phyloP scores from a whole-genome alignment of 2,113 vertebrate species.

The Ranitomeya imitator region DNA sequence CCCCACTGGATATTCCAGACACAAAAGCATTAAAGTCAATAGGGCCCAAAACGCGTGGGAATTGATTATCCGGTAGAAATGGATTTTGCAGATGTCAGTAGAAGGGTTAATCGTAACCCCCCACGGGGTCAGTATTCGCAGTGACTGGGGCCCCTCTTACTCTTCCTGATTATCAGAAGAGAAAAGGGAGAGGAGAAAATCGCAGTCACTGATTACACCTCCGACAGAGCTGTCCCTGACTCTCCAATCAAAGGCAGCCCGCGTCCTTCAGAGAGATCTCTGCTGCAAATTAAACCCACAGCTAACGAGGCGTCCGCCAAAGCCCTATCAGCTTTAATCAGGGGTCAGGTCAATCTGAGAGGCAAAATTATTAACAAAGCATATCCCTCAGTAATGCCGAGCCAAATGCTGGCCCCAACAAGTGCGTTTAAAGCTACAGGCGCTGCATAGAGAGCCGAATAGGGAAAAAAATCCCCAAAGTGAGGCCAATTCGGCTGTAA shows the following conservation, averaged over 20 bases:
- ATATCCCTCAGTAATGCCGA: neutral
- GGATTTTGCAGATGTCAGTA: neutral
- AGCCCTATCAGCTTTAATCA: constrained; percentile 55
- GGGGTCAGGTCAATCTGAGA: constrained; percentile 55
- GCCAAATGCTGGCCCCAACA: neutral
- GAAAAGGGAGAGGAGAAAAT: constrained; percentile 17
- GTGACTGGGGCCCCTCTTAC: constrained; percentile 28
- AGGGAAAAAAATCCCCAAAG: neutral
- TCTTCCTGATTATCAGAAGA: constrained; percentile 45
- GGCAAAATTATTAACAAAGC: constrained; percentile 52
- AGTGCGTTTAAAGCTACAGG: neutral
- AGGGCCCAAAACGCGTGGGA: neutral
- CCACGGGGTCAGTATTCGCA: neutral
- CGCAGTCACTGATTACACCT: constrained; percentile 46
- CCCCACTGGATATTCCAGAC: neutral
- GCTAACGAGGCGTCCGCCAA: constrained; percentile 53
- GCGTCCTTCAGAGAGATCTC: constrained; percentile 50
- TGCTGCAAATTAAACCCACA: constrained; percentile 53
- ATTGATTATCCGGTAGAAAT: too few species aligned
- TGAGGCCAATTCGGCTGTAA: neutral
- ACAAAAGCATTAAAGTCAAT: neutral
- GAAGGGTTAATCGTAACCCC: constrained; percentile 18
- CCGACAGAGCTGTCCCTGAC: constrained; percentile 51
- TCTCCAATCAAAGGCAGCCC: constrained; percentile 55
- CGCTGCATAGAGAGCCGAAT: neutral